Conservation (phyloP, 2,888 invertebrate species). For the Pteria penguin region DNA sequence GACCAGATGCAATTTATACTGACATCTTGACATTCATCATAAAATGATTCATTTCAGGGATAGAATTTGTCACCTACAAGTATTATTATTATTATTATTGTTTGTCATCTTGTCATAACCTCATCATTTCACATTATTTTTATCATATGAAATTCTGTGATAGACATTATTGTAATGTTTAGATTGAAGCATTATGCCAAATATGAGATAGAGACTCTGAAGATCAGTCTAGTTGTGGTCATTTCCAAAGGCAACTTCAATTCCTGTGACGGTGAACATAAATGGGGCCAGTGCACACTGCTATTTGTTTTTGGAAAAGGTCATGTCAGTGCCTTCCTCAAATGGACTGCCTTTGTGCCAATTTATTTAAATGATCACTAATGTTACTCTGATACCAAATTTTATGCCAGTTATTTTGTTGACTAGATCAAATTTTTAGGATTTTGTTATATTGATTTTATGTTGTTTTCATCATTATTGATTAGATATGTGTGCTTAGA, state of each 20-base stretch:
- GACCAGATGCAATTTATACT: background rate
- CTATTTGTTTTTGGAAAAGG: no score
- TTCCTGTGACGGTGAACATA: no score
- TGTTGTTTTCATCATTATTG: background rate
- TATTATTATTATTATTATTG: no score
- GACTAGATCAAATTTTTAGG: background rate
- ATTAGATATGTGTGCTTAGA: background rate
- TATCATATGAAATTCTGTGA: background rate
- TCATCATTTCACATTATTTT: background rate
- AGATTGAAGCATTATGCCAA: no score
- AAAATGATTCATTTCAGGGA: background rate
- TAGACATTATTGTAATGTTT: no score
- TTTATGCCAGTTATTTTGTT: background rate
- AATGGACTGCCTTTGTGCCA: background rate
- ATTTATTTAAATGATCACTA: background rate
- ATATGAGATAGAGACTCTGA: no score
- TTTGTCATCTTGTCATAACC: no score
- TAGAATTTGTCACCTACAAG: no score
- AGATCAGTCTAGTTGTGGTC: no score
- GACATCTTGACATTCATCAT: no score
- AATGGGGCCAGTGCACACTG: no score
- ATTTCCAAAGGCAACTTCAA: no score
- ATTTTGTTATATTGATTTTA: background rate
- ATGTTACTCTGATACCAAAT: background rate
- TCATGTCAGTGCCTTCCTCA: background rate